Evolutionary conservation across 1,140 invertebrate species (phyloP).

Genomic region (Pachypeltis micranthus): DNA sequence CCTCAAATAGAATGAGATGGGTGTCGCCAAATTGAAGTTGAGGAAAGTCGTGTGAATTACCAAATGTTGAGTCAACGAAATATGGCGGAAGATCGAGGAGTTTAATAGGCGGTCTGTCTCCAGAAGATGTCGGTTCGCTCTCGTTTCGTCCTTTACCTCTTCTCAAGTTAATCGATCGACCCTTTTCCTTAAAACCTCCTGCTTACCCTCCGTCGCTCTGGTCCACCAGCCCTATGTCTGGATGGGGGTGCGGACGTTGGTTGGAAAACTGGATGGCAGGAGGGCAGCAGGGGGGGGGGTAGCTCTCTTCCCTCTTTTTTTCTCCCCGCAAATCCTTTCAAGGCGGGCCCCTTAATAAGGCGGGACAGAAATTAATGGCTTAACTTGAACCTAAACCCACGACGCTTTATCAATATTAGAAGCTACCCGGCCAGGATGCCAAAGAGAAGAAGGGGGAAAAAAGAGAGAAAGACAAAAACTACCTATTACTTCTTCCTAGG

Average conservation of each 20-base stretch:
- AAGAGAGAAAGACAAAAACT: not conserved
- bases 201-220: not conserved
- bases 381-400: slow-evolving; percentile 6
- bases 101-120: too few relatives aligned
- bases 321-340: slow-evolving; percentile 1
- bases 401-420: slow-evolving; percentile 6
- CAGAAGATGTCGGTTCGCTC: too few relatives aligned
- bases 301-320: not conserved
- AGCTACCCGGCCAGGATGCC: not conserved
- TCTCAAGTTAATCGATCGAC: not conserved
- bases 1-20: too few relatives aligned
- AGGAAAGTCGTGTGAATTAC: too few relatives aligned
- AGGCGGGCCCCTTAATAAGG: slow-evolving; percentile 3
- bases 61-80: too few relatives aligned
- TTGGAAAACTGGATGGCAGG: not conserved
- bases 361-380: slow-evolving; percentile 7
- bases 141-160: too few relatives aligned
- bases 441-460: not conserved
- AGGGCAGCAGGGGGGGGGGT: not conserved
- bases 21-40: too few relatives aligned
- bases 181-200: too few relatives aligned
- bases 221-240: not conserved
- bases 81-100: too few relatives aligned
- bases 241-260: not conserved
- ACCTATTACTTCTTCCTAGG: slow-evolving; percentile 3